Base-by-base conservation (phyloP, 2,888 invertebrate genomes). In the Plutella xylostella region DNA sequence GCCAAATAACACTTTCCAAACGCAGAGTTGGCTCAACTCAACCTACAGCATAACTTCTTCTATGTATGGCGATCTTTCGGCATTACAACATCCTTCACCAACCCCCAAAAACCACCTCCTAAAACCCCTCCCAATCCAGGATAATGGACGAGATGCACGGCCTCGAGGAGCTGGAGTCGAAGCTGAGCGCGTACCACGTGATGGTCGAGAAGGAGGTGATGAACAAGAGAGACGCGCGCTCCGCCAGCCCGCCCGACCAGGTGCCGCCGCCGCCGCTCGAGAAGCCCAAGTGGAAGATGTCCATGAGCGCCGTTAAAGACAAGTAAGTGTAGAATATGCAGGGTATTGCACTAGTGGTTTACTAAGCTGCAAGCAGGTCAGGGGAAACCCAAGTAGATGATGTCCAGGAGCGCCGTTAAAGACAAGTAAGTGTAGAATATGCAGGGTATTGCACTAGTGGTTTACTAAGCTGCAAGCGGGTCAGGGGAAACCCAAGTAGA, bases 131-230 rank as follows among this genome's bases (percentile, higher is more conserved):
- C n/a, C n/a, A n/a, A n/a, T 35, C 46, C 60, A 88, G 89, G 61
- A 84, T 88, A 58, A 72, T 89, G 58, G 89, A 89, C 54, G 89
- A 87, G 56, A 84, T 92, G 68, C 90, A 91, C 41, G 92, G 92
- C 59, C 78, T 92, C 49, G 90, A 91, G 60, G 91, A 92, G 65
- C 72, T 92, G 60, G 90, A 92, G 72, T 90, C 90, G 1, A 92
- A 92, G 65, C 79, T 92, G 58, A 90, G 85, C 72, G 92, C 92
- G 38, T 92, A 92, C 77, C 92, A 92, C 72, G 90, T 90, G 53
- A 89, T 89, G 74, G 87, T 92, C 48, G 91, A 92, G 62, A 91
- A 91, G 72, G 37, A 25, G 25, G 37, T 7, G 25, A 67, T 77
- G 67, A 85, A 60, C 69, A 87, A 75, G 72, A 82, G 65, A 58